Evolutionary conservation across 1,140 invertebrate species (phyloP), one percentile per base, ranked within the genome.

Genomic region (Apis dorsata): DNA sequence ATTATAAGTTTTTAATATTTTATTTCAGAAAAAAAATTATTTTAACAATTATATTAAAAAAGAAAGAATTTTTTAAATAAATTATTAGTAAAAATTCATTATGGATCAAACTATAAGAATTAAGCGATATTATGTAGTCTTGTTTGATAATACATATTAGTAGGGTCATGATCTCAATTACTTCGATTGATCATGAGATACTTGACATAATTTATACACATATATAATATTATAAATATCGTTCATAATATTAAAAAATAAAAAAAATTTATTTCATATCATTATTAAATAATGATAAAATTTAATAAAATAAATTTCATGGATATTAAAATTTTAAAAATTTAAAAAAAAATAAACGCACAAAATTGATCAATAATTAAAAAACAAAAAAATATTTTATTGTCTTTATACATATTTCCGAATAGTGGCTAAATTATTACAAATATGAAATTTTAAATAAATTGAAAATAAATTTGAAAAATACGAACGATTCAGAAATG

Each of bases 91-190:
- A 15, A 69, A 49, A 44, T 49, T 19, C 10, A 70, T 51, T 24
- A 17, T 49, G 3, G 7, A 21, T 12, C 44, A 10, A 21, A n/a
- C 4, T 51, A n/a, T 53, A 51, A 24, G 15, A 70, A 11, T 24
- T 55, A 19, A 62, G 7, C 4, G 5, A 24, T 19, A 8, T 24
- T 13, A 0, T 57, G 11, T 21, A 24, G 13, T 21, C 8, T 51
- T 60, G 24, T 49, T 53, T 49, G 10, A 24, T 17, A 53, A 21
- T 44, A 7, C 5, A 44, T 55, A 28, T 71, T 72, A 73, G 10
- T 1, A 44, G 28, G 70, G 60, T 65, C 79, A 80, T 73, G 60
- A 19, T 57, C 70, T 44, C 28, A 17, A 71, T 71, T 65, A 78
- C 28, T 44, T n/a, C 0, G 9, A 55, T 4, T 13, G 12, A 62